Evolutionary conservation across 2,888 invertebrate genomes (phyloP).

Genomic region (Diarsia dahlii): DNA sequence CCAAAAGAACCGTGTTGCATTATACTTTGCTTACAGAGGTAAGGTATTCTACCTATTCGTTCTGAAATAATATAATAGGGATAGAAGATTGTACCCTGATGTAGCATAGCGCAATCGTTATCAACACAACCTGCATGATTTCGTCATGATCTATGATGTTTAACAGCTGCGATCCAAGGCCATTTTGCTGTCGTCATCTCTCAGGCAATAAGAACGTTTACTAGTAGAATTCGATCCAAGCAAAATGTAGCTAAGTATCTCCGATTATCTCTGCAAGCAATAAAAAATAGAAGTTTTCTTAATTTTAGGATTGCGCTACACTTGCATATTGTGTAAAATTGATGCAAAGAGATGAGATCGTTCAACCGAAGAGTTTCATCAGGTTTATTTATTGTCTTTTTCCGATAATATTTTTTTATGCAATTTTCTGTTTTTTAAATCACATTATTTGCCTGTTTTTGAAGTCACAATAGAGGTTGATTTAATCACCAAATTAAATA

Average conservation of each 20-base stretch:
- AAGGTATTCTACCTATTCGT: not conserved
- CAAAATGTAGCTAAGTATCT: slow-evolving; percentile 7
- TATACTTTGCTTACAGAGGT: not conserved
- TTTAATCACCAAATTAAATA: slow-evolving; percentile 30
- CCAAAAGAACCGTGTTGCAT: not conserved
- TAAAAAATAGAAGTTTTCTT: slow-evolving; percentile 14
- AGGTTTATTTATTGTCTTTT: slow-evolving; percentile 19
- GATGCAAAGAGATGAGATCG: not conserved
- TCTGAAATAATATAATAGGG: slow-evolving; percentile 1
- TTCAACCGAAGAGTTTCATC: slow-evolving; percentile 8
- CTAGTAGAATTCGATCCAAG: not conserved
- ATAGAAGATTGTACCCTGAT: not conserved
- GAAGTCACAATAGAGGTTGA: not conserved
- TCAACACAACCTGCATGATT: slow-evolving; percentile 17
- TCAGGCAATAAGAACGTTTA: slow-evolving; percentile 8
- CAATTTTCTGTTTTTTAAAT: not conserved
- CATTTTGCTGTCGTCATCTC: slow-evolving; percentile 16
- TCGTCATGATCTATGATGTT: slow-evolving; percentile 17
- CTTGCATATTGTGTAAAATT: slow-evolving; percentile 5
- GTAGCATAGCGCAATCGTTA: slow-evolving; percentile 25
- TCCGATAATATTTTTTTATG: slow-evolving; percentile 6
- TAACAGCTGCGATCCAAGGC: slow-evolving; percentile 34
- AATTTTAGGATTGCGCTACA: slow-evolving; percentile 29
- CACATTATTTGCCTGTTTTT: not conserved
- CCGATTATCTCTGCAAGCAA: slow-evolving; percentile 4